Evolutionary conservation across 2,113 vertebrate genomes (phyloP).

Genomic region (Aegotheles bennettii): DNA sequence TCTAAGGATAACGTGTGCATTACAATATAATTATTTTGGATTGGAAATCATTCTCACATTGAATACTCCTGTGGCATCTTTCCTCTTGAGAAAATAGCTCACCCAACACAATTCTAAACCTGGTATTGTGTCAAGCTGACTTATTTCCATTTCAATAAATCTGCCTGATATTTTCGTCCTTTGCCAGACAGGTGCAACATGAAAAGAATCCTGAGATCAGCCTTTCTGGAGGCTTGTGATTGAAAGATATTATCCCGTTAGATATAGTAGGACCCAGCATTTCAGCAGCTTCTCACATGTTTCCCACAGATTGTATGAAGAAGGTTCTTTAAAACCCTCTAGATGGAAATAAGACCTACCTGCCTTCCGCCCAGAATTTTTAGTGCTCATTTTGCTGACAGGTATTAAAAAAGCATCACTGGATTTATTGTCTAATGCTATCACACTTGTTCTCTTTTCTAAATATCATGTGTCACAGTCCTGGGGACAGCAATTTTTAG

Average conservation of each 20-base stretch:
- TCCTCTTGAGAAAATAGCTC: neutral
- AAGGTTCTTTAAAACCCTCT: neutral
- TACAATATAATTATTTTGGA: neutral
- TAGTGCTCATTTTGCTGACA: neutral
- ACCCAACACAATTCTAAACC: neutral
- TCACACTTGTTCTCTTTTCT: neutral
- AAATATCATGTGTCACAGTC: neutral
- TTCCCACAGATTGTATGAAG: neutral
- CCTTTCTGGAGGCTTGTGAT: accelerated
- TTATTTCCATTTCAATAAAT: neutral
- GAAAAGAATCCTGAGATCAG: neutral
- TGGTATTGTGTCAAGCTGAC: neutral
- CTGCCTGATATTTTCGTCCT: neutral
- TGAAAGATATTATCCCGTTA: neutral
- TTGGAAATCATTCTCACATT: neutral
- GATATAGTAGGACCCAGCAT: accelerated
- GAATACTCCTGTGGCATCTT: neutral
- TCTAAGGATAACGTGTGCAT: neutral
- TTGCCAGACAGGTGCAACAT: neutral
- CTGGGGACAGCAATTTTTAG: neutral
- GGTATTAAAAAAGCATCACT: neutral
- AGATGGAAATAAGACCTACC: neutral
- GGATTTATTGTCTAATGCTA: neutral
- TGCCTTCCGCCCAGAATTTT: neutral
- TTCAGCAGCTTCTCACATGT: neutral